Conservation (phyloP, 2,888 invertebrate species). For the Apotomis betuletana region DNA sequence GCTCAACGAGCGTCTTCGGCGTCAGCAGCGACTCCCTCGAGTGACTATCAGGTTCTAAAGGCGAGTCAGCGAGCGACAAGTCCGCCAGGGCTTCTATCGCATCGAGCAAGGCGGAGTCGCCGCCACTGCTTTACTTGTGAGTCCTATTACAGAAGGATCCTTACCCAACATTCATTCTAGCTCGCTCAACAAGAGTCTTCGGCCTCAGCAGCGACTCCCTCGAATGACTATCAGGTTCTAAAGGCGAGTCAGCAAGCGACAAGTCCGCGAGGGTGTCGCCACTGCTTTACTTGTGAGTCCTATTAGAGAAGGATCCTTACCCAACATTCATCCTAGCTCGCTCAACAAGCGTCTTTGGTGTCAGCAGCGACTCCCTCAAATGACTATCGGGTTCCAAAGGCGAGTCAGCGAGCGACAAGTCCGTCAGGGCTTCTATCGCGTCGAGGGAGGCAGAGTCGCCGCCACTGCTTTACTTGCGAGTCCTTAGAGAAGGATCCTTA, state of each 20-base stretch:
- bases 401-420: too few relatives aligned
- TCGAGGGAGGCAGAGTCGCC: slow-evolving; percentile 85
- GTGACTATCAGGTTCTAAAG: slow-evolving; percentile 90
- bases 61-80: slow-evolving; percentile 92
- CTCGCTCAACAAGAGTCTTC: slow-evolving; percentile 93
- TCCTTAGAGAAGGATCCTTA: slow-evolving; percentile 78
- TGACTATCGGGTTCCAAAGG: slow-evolving; percentile 92
- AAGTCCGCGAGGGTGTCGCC: slow-evolving; percentile 86
- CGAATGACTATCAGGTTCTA: slow-evolving; percentile 90
- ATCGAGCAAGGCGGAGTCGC: slow-evolving; percentile 84
- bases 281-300: slow-evolving; percentile 55
- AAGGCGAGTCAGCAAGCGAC: slow-evolving; percentile 93
- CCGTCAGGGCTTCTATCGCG: slow-evolving; percentile 86
- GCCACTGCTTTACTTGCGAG: slow-evolving; percentile 61
- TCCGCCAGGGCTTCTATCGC: slow-evolving; percentile 87
- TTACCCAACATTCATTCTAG: slow-evolving; percentile 95
- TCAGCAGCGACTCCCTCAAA: slow-evolving; percentile 88
- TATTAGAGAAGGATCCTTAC: slow-evolving; percentile 71
- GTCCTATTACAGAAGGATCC: slow-evolving; percentile 52
- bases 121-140: slow-evolving; percentile 64
- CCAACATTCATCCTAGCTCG: slow-evolving; percentile 97
- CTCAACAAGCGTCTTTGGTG: slow-evolving; percentile 94
- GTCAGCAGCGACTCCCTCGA: slow-evolving; percentile 89
- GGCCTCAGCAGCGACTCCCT: slow-evolving; percentile 91
- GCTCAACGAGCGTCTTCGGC: slow-evolving; percentile 94